Base-by-base conservation (phyloP, 2,797 vertebrate genomes). In the Caiman crocodilus region DNA sequence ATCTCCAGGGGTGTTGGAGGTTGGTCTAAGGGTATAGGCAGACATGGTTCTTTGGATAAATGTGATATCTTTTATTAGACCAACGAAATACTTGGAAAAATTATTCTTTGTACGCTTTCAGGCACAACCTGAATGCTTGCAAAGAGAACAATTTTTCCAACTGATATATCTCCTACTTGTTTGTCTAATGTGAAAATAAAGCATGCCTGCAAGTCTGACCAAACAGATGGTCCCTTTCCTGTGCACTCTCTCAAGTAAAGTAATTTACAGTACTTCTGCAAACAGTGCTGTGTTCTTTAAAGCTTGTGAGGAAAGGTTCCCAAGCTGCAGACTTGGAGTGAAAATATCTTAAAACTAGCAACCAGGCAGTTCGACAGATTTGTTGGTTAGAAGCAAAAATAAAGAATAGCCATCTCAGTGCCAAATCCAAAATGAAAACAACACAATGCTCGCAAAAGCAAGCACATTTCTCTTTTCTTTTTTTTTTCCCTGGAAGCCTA, bases 401-500 rank as follows among this genome's bases (percentile, higher is more conserved):
- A 8, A 16, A 63, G 7, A 23, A 75, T 90, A 94, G n/a, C 4
- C 14, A 85, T n/a, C 26, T 73, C 26, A 23, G 14, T 3, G 5
- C 16, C 76, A 96, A 69, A 32, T 85, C 61, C 0, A 0, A 65
- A 14, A 71, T 13, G 14, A 35, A 78, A 3, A 4, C 0, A 3
- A 32, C 2, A 3, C 55, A 30, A 20, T 25, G 30, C 35, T 82
- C 42, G 42, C 28, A 75, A 90, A 82, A 88, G 65, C 88, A 90
- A 7, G 14, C 55, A 90, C 61, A 56, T 81, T 87, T 30, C 50
- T 91, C 56, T 67, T 26, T n/a, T 30, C 56, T 91, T 50, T 67
- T 26, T n/a, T 58, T 81, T 85, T 90, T 90, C 11, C 67, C 76
- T 84, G 42, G 14, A 30, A 69, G 76, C 30, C 92, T 92, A 88